Evolutionary conservation across 1,140 invertebrate species (phyloP), one percentile per base, ranked within the genome.

Genomic region (Lepidurus arcticus): DNA sequence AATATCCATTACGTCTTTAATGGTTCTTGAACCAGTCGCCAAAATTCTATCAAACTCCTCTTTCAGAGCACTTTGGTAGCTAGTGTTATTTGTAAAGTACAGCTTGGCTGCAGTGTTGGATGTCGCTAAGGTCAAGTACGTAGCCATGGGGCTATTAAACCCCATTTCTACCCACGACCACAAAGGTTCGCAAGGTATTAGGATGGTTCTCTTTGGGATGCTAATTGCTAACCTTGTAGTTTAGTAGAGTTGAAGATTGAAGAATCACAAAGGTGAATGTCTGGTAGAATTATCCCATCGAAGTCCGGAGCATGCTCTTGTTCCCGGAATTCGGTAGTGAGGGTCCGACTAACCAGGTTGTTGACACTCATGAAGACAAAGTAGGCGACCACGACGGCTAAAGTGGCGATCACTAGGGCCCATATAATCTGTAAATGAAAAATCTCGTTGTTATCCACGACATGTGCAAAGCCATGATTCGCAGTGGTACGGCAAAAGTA

Each of bases 141-240:
- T 74, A 44, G 42, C 78, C 78, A 78, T 78, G 11, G 78, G 75
- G n/a, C 75, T 42, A 45, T 78, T 75, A n/a, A 78, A 78, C 0
- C 78, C 78, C 44, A 78, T 47, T 5, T 24, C 78, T 78, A 24
- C 13, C 16, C 8, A 65, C 2, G 4, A 34, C 34, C 34, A 34
- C 34, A 3, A 34, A 34, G 4, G 34, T 34, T 34, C 34, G 34
- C 6, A 47, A 11, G 21, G 53, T 16, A 7, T 65, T 65, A 16
- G 13, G 16, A n/a, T 65, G 13, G 21, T 65, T 65, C 21, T 16
- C 10, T 11, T 65, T 21, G 8, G 7, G n/a, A n/a, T 13, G 21
- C 21, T 65, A 21, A 65, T 8, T 7, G 21, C 53, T 45, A 44
- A 78, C 78, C 73, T 47, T 73, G 16, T 10, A 78, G 73, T 42